These are phyloP conservation scores for Lophius americanus DNA, from an alignment of 2,797 vertebrate species.

Conservation along the genomic window DNA sequence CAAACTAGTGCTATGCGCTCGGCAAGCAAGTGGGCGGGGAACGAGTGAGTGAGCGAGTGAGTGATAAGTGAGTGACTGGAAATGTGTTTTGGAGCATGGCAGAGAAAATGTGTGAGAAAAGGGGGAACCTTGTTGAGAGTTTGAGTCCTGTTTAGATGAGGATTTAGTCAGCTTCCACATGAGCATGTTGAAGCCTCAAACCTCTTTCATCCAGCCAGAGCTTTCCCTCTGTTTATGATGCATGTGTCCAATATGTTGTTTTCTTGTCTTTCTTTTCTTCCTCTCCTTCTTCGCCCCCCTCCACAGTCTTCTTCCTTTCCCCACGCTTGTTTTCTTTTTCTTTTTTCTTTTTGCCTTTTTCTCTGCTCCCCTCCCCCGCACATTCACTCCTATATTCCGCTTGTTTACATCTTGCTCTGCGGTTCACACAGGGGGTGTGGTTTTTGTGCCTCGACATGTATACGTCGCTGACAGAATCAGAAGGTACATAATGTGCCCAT, in stretches of 20 bases:
- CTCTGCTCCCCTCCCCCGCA: slow-evolving; percentile 68
- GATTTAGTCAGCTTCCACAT: slow-evolving; percentile 63
- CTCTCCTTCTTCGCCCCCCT: slow-evolving; percentile 44
- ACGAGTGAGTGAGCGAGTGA: slow-evolving; percentile 39
- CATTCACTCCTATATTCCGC: slow-evolving; percentile 50
- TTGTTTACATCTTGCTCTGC: slow-evolving; percentile 78
- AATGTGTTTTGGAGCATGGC: slow-evolving; percentile 61
- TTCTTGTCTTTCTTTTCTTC: slow-evolving; percentile 43
- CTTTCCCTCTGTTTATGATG: slow-evolving; percentile 58
- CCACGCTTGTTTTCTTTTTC: slow-evolving; percentile 44
- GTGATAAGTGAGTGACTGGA: slow-evolving; percentile 54
- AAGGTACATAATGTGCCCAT: slow-evolving; percentile 10
- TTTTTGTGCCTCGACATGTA: background rate
- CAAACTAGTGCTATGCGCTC: too few species aligned
- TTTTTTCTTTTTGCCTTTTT: slow-evolving; percentile 22
- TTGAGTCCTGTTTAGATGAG: slow-evolving; percentile 72
- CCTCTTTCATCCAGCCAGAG: slow-evolving; percentile 61
- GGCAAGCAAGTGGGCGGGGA: too few species aligned
- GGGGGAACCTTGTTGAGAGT: slow-evolving; percentile 63
- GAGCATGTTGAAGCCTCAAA: slow-evolving; percentile 59
- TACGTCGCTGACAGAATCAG: slow-evolving; percentile 22
- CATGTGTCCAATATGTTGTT: slow-evolving; percentile 76
- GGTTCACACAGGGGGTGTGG: slow-evolving; percentile 33
- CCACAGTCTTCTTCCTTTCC: slow-evolving; percentile 54
- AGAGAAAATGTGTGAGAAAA: slow-evolving; percentile 37